Evolutionary conservation across 2,113 vertebrate genomes (phyloP), one percentile per base, ranked within the genome.

Genomic region (Malaclemys terrapin): DNA sequence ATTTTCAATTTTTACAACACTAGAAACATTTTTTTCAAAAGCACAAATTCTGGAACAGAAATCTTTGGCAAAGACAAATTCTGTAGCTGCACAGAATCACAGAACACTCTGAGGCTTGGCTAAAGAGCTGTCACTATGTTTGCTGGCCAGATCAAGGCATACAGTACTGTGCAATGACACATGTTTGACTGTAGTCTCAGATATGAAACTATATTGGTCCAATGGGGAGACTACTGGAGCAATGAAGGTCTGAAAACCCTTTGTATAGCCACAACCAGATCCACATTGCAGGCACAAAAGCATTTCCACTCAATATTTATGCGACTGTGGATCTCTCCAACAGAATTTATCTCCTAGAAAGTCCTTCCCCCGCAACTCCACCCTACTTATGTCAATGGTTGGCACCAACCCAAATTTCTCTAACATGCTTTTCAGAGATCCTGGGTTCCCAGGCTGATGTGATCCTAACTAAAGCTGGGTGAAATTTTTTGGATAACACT

Each of bases 161-260:
- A 42, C 50, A 82, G 29, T 53, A 42, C 45, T 82, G 29, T 53
- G 2, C 27, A 7, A 4, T 3, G 53, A 0, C n/a, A 0, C n/a
- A 9, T 2, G 8, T 49, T 59, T 10, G 0, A 22, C 11, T 57
- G 56, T 57, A 57, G 20, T 45, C 49, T 89, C 0, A 0, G 12
- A 11, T 0, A 0, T 35, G 0, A 0, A 57, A 57, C 56, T 57
- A 57, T 69, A 35, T 0, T 1, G 12, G 53, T 5, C 53, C 84
- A 80, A 1, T 1, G 9, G 29, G 57, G 80, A 92, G 14, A 53
- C 38, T 22, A 22, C 19, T 25, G 8, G n/a, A 45, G 54, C 1
- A n/a, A 75, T 10, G 59, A 11, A 42, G 3, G 31, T 82, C 42
- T 2, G 0, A 79, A 93, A 81, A 2, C 1, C 2, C 17, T 47